Conservation (phyloP, 2,113 vertebrate species). For the Bubalus kerabau region DNA sequence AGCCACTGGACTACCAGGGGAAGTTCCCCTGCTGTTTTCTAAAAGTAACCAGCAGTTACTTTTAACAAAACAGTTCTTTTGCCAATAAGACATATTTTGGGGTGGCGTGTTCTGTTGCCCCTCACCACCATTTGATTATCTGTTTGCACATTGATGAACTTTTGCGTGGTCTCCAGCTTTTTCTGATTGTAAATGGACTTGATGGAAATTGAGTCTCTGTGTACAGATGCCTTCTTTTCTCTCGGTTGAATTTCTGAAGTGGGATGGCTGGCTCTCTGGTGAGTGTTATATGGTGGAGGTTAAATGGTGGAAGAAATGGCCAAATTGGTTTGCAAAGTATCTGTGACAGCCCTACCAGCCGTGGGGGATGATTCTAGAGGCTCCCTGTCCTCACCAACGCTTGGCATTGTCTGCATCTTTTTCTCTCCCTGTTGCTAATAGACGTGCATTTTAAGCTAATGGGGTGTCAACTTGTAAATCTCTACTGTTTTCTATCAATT, state of each 20-base stretch:
- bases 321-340: not conserved
- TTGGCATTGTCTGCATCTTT: not conserved
- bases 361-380: not conserved
- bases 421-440: not conserved
- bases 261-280: not conserved
- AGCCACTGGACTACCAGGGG: no score
- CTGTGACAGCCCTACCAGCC: accelerated
- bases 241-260: not conserved
- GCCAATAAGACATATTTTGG: no score
- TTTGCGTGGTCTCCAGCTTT: not conserved
- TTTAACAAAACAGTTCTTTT: no score
- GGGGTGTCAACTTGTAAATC: not conserved
- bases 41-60: no score
- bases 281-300: not conserved
- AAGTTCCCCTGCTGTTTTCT: no score
- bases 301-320: not conserved
- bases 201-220: not conserved
- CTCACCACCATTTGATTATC: no score
- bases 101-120: no score
- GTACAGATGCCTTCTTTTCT: not conserved
- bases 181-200: no score
- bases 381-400: not conserved
- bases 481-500: not conserved
- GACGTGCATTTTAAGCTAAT: not conserved
- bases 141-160: no score